Percentiles rank a stretch among this genome's conserved stretches.
Conservation (phyloP, 2,797 vertebrate species). For the Psittacula echo region DNA sequence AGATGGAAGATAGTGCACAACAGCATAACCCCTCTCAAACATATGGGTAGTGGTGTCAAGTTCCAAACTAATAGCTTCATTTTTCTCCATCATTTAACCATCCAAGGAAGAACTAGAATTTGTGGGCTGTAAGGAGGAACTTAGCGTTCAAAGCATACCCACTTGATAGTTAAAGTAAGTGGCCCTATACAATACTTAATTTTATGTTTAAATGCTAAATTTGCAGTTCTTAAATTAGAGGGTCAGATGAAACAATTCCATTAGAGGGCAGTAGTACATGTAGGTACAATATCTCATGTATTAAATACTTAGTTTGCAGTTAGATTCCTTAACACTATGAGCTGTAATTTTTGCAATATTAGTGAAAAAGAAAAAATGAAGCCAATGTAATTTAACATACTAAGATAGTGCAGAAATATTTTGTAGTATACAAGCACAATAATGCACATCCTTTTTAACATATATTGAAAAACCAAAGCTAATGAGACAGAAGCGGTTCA, state of each 20-base stretch:
- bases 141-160: neutral
- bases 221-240: neutral
- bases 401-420: neutral
- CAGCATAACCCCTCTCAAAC: neutral
- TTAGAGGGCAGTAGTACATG: slow-evolving; percentile 47
- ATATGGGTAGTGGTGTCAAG: neutral
- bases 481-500: neutral
- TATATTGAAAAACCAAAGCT: accelerated
- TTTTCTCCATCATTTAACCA: neutral
- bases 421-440: neutral
- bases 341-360: neutral
- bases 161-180: neutral
- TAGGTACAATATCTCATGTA: neutral
- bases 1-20: neutral
- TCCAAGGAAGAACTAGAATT: neutral
- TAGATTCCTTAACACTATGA: neutral
- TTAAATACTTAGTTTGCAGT: neutral
- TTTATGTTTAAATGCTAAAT: neutral
- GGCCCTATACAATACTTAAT: neutral
- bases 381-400: neutral
- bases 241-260: neutral
- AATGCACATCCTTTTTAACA: neutral
- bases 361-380: neutral
- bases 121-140: neutral
- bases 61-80: neutral